Evolutionary conservation across 1,140 invertebrate species (phyloP), one percentile per base, ranked within the genome.

Genomic region (Macrotrachela quadricornifera): DNA sequence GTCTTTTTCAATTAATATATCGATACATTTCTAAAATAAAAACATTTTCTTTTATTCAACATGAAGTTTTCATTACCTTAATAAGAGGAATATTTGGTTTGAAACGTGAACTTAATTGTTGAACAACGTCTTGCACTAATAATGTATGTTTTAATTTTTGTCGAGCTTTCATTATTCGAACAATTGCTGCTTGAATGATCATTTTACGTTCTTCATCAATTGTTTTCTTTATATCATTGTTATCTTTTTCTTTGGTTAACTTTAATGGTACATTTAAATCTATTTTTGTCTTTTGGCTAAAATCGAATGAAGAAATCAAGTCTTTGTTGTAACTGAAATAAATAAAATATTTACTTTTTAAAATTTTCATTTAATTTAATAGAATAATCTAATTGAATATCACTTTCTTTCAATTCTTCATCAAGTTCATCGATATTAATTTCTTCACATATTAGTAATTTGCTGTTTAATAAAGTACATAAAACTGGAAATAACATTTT

Each of bases 1-100:
- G 70, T 97, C 92, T 70, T 99, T 99, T 71, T 97, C 92, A 63
- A 99, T 97, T 61, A 99, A 76, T 64, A 95, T 92, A 73, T 96
- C 92, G 74, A 97, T 96, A 75, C 90, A 96, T 81, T 95, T 94
- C 84, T 86, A 76, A 53, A 77, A 78, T 46, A 49, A 51, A 52
- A 52, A 59, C 50, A 30, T 30, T 30, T 68, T 15, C 51, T 43
- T 18, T 49, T 46, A 45, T 43, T 45, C 15, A 46, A 18, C 49
- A 41, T 17, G n/a, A 46, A 53, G n/a, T n/a, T n/a, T n/a, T n/a
- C n/a, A 59, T 58, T 69, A 85, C 83, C 77, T 96, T 96, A 61
- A 96, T 95, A 60, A 92, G 80, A 60, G 85, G 83, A 46, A 97
- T 86, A 69, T 85, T 77, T n/a, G 92, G 91, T 70, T 94, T 95